phyloP scores from a whole-genome alignment of 2,797 vertebrate genomes.

The Mus minutoides region DNA sequence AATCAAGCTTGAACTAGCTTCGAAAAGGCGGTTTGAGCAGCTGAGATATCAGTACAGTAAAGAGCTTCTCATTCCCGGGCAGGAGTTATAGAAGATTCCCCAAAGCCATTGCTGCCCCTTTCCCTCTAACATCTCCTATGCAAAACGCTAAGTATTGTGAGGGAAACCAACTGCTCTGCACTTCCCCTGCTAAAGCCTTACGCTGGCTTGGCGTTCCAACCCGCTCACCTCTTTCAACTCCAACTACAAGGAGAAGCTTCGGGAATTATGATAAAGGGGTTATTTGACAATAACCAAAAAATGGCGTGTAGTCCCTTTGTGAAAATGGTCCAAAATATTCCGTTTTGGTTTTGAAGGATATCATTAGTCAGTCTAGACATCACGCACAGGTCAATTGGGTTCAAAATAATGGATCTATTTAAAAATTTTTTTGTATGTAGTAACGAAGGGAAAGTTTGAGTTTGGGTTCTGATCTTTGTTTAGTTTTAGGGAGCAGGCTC shows the following conservation, averaged over 20 bases:
- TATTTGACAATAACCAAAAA: conserved; percentile 68
- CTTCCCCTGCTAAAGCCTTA: conserved; percentile 61
- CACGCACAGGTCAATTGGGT: conserved; percentile 20
- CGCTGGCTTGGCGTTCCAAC: conserved; percentile 69
- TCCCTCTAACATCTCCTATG: conserved; percentile 49
- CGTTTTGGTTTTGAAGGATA: conserved; percentile 49
- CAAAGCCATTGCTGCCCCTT: conserved; percentile 38
- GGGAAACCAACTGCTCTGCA: conserved; percentile 69
- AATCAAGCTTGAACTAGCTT: conserved; percentile 68
- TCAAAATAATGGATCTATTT: conserved; percentile 11
- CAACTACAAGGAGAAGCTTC: conserved; percentile 69
- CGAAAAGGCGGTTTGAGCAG: conserved; percentile 59
- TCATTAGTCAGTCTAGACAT: not conserved
- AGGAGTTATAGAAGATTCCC: conserved; percentile 41
- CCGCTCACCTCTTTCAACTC: conserved; percentile 68
- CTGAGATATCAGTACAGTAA: conserved; percentile 40
- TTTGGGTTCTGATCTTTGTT: not conserved
- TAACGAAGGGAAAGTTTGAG: conserved; percentile 24
- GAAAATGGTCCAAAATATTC: conserved; percentile 48
- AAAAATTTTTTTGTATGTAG: not conserved
- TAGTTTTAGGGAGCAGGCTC: not conserved
- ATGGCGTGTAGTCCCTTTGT: conserved; percentile 1
- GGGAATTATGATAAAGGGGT: conserved; percentile 72
- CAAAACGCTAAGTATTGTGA: conserved; percentile 75
- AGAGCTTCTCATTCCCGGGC: conserved; percentile 25